phyloP scores from a whole-genome alignment of 2,113 vertebrate genomes.

The Dascyllus trimaculatus region DNA sequence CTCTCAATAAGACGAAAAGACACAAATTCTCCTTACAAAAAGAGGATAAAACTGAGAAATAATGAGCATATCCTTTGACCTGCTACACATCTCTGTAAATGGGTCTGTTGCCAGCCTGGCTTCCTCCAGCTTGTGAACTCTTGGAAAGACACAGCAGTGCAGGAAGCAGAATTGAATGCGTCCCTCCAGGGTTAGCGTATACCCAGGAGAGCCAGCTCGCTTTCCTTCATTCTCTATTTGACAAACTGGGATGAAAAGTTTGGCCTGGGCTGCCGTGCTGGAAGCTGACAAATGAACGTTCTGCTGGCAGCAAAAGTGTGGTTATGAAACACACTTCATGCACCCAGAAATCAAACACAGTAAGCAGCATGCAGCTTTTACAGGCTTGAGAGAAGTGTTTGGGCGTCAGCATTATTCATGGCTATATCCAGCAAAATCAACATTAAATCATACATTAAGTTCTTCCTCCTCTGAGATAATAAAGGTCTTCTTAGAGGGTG shows the following conservation, averaged over 20 bases:
- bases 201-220: conserved; percentile 40
- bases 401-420: neutral
- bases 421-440: neutral
- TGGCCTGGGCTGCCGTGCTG: conserved; percentile 37
- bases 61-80: neutral
- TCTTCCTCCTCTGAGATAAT: too few species aligned
- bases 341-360: conserved; percentile 16
- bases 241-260: conserved; percentile 40
- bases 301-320: conserved; percentile 42
- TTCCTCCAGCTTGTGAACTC: conserved; percentile 44
- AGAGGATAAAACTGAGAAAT: too few species aligned
- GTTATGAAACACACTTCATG: conserved; percentile 57
- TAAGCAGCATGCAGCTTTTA: conserved; percentile 1
- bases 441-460: too few species aligned
- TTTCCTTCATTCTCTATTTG: conserved; percentile 36
- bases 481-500: too few species aligned
- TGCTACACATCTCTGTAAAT: conserved; percentile 30
- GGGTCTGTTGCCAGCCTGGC: conserved; percentile 36
- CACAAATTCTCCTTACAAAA: neutral
- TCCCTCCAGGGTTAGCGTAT: conserved; percentile 40
- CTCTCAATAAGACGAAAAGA: neutral
- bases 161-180: conserved; percentile 67
- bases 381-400: neutral
- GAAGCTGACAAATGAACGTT: conserved; percentile 53
- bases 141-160: conserved; percentile 46